Evolutionary conservation across 2,797 vertebrate genomes (phyloP).

Genomic region (Staurois parvus): DNA sequence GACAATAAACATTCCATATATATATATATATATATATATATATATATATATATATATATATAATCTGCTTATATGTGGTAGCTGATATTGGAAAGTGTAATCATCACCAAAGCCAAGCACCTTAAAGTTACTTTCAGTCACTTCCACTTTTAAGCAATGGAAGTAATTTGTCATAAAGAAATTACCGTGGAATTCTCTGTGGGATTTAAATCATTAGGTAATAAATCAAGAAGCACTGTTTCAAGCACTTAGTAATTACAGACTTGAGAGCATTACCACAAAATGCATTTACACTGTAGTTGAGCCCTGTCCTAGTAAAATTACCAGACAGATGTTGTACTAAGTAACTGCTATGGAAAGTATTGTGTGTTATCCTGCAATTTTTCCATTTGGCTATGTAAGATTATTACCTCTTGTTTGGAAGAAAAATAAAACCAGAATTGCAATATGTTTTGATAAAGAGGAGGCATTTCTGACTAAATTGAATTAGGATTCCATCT

Average conservation of each 20-base stretch:
- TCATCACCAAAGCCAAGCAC: not conserved
- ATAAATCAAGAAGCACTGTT: slow-evolving; percentile 31
- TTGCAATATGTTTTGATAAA: too few species aligned
- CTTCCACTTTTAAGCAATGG: slow-evolving; percentile 3
- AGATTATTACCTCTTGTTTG: too few species aligned
- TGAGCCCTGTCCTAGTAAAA: not conserved
- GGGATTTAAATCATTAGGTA: slow-evolving; percentile 28
- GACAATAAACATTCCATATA: too few species aligned
- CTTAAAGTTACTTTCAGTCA: not conserved
- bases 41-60: too few species aligned
- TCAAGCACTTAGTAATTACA: slow-evolving; percentile 25
- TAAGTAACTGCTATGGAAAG: too few species aligned
- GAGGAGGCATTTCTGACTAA: too few species aligned
- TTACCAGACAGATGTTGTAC: too few species aligned
- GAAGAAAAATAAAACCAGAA: too few species aligned
- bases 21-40: too few species aligned
- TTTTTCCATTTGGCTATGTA: too few species aligned
- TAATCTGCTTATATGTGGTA: not conserved
- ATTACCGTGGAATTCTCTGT: slow-evolving; percentile 12
- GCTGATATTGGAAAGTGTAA: not conserved
- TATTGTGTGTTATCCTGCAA: too few species aligned
- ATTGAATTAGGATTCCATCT: too few species aligned
- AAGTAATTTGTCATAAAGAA: slow-evolving; percentile 9
- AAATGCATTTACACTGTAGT: slow-evolving; percentile 8
- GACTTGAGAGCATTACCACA: not conserved